These are phyloP conservation scores for Pomatorhinus ruficollis DNA, from an alignment of 2,113 vertebrate species.

Conservation along the genomic window DNA sequence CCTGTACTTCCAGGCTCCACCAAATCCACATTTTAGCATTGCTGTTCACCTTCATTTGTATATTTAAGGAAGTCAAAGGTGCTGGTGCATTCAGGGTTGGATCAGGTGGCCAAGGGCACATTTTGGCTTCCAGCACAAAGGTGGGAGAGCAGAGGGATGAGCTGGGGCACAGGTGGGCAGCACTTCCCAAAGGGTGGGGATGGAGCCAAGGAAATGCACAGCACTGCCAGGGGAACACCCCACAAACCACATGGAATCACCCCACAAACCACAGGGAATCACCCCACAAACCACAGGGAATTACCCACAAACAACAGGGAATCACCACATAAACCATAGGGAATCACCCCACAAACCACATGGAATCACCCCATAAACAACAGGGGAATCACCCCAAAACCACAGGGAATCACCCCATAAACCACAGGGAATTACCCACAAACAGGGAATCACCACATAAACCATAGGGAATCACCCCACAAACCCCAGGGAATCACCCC, in stretches of 20 bases:
- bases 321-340: not conserved
- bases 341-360: not conserved
- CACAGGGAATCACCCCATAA: not conserved
- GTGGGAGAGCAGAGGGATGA: rapidly evolving
- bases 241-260: not conserved
- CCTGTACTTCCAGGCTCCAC: not conserved
- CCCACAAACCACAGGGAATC: not conserved
- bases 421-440: too few relatives aligned
- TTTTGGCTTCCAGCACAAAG: not conserved
- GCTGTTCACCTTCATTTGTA: not conserved
- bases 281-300: not conserved
- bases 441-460: not conserved
- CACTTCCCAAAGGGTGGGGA: rapidly evolving
- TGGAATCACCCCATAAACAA: not conserved
- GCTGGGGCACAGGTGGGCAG: not conserved
- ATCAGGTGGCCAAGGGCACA: not conserved
- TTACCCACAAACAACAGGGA: too few relatives aligned
- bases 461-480: not conserved
- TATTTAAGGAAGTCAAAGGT: not conserved
- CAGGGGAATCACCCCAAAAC: not conserved
- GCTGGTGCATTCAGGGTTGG: not conserved
- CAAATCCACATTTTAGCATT: not conserved
- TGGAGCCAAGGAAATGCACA: not conserved
- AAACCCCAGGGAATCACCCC: not conserved
- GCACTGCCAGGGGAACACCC: not conserved